phyloP scores from a whole-genome alignment of 1,140 invertebrate genomes.

The Tigriopus japonicus region DNA sequence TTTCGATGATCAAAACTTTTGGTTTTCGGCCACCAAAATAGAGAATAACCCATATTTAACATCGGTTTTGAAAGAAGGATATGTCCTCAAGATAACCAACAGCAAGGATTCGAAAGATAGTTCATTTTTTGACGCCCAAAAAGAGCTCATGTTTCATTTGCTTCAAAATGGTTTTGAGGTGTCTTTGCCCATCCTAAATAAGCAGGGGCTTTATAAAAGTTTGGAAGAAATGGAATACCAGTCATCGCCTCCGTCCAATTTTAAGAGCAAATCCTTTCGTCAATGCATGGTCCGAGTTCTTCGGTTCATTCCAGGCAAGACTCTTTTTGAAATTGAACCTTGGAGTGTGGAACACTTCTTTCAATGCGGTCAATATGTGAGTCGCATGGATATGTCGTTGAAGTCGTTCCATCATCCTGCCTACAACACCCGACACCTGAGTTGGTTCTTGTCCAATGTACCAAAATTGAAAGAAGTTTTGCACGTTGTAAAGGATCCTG shows the following conservation, averaged over 20 bases:
- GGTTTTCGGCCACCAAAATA: slow-evolving; percentile 19
- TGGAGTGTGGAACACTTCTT: slow-evolving; percentile 38
- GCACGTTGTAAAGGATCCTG: slow-evolving; percentile 39
- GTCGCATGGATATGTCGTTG: slow-evolving; percentile 3
- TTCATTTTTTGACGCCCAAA: slow-evolving; percentile 45
- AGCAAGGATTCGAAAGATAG: slow-evolving; percentile 48
- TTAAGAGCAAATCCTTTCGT: background rate
- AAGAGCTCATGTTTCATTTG: slow-evolving; percentile 42
- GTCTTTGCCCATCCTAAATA: slow-evolving; percentile 42
- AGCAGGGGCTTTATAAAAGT: slow-evolving; percentile 38
- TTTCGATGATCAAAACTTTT: slow-evolving; percentile 65
- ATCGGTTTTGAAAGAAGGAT: slow-evolving; percentile 32
- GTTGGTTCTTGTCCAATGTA: slow-evolving; percentile 50
- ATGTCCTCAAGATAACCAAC: slow-evolving; percentile 62
- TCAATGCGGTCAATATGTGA: slow-evolving; percentile 39
- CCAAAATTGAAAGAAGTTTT: slow-evolving; percentile 47
- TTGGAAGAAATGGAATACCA: too few species aligned
- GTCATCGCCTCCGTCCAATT: too few species aligned
- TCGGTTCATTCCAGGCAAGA: slow-evolving; percentile 46
- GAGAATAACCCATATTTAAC: slow-evolving; percentile 21
- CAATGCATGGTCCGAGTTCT: slow-evolving; percentile 41
- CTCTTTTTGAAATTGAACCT: slow-evolving; percentile 37
- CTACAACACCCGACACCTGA: slow-evolving; percentile 37
- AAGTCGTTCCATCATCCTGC: slow-evolving; percentile 48
- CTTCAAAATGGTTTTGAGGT: slow-evolving; percentile 39